These are phyloP conservation scores for Microtus oregoni DNA, from an alignment of 2,113 vertebrate genomes.

Conservation along the genomic window DNA sequence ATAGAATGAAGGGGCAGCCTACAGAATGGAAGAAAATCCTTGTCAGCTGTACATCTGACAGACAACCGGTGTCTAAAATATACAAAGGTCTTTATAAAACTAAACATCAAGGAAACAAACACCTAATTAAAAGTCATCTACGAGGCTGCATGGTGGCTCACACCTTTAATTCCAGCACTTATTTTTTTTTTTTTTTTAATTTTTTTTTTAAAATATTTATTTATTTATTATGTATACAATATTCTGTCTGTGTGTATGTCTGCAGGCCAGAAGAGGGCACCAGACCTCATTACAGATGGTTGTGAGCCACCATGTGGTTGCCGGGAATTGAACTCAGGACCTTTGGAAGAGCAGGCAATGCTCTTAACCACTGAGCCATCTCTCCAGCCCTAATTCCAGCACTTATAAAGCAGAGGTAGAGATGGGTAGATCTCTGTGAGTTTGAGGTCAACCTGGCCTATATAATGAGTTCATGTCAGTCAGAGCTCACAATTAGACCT, in stretches of 20 bases:
- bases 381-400: not conserved
- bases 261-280: too few species aligned
- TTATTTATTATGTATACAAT: too few species aligned
- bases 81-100: not conserved
- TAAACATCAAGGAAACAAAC: not conserved
- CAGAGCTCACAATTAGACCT: not conserved
- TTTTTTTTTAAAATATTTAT: too few species aligned
- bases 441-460: not conserved
- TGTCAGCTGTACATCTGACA: too few species aligned
- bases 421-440: not conserved
- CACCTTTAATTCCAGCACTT: not conserved
- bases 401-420: not conserved
- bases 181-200: too few species aligned
- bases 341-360: too few species aligned
- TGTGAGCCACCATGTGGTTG: too few species aligned
- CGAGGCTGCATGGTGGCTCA: not conserved
- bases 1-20: too few species aligned
- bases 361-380: too few species aligned
- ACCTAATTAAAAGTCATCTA: not conserved
- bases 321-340: too few species aligned
- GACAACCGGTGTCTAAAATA: not conserved
- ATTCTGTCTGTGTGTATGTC: too few species aligned
- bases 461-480: not conserved
- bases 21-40: not conserved
- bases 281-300: too few species aligned